A percentile compares a stretch with the other conserved stretches of the same genome.
phyloP scores from a whole-genome alignment of 2,888 invertebrate genomes.

The Limnephilus rhombicus region DNA sequence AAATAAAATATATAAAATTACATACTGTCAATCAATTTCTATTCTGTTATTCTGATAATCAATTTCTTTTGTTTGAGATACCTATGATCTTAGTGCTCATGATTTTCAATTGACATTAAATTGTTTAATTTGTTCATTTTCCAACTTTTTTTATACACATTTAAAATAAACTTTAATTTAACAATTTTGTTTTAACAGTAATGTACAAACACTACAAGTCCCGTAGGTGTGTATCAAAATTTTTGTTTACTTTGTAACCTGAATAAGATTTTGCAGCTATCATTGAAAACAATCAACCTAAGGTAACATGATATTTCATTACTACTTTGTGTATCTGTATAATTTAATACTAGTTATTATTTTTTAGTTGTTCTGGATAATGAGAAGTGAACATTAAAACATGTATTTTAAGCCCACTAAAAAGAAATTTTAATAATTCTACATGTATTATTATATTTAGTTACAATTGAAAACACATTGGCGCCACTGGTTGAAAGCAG shows the following conservation, averaged over 20 bases:
- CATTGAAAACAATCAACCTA: too few relatives aligned
- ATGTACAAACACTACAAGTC: neutral
- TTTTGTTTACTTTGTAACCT: neutral
- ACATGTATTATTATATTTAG: neutral
- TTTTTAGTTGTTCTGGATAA: neutral
- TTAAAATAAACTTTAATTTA: neutral
- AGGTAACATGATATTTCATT: too few relatives aligned
- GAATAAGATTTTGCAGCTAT: too few relatives aligned
- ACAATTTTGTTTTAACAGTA: neutral
- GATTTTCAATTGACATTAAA: neutral
- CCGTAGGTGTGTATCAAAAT: neutral
- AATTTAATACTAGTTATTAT: too few relatives aligned
- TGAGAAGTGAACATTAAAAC: neutral
- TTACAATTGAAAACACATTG: neutral
- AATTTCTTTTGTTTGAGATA: neutral
- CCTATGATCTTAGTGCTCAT: neutral
- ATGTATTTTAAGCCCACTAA: too few relatives aligned
- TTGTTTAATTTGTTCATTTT: neutral
- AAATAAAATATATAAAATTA: neutral
- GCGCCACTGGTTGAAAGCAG: neutral
- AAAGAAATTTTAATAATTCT: neutral
- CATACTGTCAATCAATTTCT: neutral
- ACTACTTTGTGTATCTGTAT: too few relatives aligned
- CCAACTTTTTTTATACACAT: neutral
- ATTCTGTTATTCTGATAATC: neutral